Percentiles rank a stretch among this genome's conserved stretches.
Evolutionary conservation across 2,797 vertebrate genomes (phyloP).

Genomic region (Sebastes ruberrimus): DNA sequence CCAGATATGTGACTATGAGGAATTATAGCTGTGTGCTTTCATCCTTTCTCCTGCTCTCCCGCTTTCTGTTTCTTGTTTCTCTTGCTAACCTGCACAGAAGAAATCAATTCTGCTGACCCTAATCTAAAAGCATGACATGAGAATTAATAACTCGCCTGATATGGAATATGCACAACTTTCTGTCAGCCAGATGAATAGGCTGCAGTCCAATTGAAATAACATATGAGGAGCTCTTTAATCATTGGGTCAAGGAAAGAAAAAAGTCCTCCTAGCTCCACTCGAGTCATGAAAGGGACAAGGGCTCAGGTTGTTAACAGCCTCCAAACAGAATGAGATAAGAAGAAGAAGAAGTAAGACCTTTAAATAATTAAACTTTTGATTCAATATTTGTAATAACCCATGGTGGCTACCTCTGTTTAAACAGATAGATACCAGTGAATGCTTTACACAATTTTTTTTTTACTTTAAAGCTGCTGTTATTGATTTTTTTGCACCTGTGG

Average conservation of each 20-base stretch:
- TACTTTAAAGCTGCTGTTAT: neutral
- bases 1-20: slow-evolving; percentile 37
- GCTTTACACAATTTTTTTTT: neutral
- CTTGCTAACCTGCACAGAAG: slow-evolving; percentile 38
- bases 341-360: neutral
- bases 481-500: neutral
- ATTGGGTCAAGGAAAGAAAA: slow-evolving; percentile 48
- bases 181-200: slow-evolving; percentile 72
- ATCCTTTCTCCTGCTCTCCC: slow-evolving; percentile 14
- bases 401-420: neutral
- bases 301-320: neutral
- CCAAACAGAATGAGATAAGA: neutral
- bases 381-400: neutral
- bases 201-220: slow-evolving; percentile 73
- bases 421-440: neutral
- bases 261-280: neutral
- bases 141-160: slow-evolving; percentile 76
- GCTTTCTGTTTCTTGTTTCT: slow-evolving; percentile 37
- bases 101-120: slow-evolving; percentile 75
- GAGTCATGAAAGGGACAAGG: neutral
- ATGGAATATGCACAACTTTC: slow-evolving; percentile 75
- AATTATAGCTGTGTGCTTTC: slow-evolving; percentile 51
- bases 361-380: neutral
- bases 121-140: slow-evolving; percentile 77
- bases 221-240: slow-evolving; percentile 70